Base-by-base conservation (phyloP, 2,113 vertebrate species). In the Sorex araneus region DNA sequence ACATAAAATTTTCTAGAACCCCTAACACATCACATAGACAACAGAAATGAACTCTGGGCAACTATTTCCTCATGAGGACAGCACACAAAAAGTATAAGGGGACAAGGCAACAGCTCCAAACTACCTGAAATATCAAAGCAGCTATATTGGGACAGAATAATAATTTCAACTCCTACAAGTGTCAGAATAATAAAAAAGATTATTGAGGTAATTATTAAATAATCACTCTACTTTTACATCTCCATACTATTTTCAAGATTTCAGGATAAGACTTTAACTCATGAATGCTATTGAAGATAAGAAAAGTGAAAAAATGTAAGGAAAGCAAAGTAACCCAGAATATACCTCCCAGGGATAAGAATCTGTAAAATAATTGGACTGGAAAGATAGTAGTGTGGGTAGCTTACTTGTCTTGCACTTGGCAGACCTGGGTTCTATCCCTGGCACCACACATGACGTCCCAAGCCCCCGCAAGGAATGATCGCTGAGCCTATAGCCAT, bases 1-100 rank as follows among this genome's bases (percentile, higher is more conserved):
- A 77, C 45, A 93, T 87, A 90, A 95, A 95, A 66, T 96, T 95
- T 70, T 87, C 66, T 70, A 76, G 69, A 93, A 91, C 82, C 32
- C 43, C 32, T 77, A 94, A 76, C 79, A 85, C 66, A 95, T 85
- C 89, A 95, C 43, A 64, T 16, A 4, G 63, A 77, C 71, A 89
- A 84, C 36, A 95, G 45, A 95, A 95, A 80, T 81, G 32, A 92
- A 90, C 36, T 75, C 89, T 18, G 87, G 84, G 54, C 45, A 88
- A 54, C 25, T 64, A 74, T 75, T 87, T 87, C 34, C 75, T 94
- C 12, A 47, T 63, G 67, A 63, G 54, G 54, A 54, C 54, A 54
- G 15, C 54, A 54, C 12, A 54, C 4, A 16, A 54, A 15, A 54
- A 54, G 54, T 54, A 54, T 30, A 92, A 93, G 92, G 67, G 34